These are phyloP conservation scores for Meiosimyza decipiens DNA, from an alignment of 2,888 invertebrate genomes.

Conservation along the genomic window DNA sequence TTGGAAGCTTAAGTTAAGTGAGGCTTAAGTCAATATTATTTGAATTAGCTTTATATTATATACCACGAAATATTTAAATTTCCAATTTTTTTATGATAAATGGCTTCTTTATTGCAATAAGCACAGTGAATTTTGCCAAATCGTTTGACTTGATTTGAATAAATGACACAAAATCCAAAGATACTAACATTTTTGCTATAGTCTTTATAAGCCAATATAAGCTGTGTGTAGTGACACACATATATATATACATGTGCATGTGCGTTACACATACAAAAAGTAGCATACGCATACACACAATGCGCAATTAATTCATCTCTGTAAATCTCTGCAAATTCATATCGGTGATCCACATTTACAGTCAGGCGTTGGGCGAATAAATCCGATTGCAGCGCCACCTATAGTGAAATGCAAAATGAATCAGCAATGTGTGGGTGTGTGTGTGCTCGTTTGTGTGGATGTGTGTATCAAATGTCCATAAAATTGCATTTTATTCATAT, in stretches of 20 bases:
- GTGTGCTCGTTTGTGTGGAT: background rate
- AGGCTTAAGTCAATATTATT: no score
- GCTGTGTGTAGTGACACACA: background rate
- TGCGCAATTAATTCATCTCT: slow-evolving; percentile 30
- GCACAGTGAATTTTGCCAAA: no score
- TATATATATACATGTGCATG: background rate
- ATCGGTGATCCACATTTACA: slow-evolving; percentile 27
- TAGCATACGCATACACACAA: no score
- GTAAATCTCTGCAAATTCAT: slow-evolving; percentile 27
- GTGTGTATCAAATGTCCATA: slow-evolving; percentile 14
- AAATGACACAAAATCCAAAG: no score
- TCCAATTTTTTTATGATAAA: no score
- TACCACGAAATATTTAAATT: no score
- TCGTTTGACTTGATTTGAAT: no score
- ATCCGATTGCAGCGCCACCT: slow-evolving; percentile 6
- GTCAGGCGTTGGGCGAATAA: background rate
- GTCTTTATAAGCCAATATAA: background rate
- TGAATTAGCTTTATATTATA: no score
- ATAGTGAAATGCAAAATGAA: background rate
- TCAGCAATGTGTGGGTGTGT: background rate
- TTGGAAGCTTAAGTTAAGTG: no score
- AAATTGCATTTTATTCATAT: slow-evolving; percentile 26
- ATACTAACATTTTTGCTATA: background rate
- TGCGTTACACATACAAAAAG: background rate
- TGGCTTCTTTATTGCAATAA: no score